These are phyloP conservation scores for Spisula subtruncata DNA, from an alignment of 2,888 invertebrate genomes.

Conservation along the genomic window DNA sequence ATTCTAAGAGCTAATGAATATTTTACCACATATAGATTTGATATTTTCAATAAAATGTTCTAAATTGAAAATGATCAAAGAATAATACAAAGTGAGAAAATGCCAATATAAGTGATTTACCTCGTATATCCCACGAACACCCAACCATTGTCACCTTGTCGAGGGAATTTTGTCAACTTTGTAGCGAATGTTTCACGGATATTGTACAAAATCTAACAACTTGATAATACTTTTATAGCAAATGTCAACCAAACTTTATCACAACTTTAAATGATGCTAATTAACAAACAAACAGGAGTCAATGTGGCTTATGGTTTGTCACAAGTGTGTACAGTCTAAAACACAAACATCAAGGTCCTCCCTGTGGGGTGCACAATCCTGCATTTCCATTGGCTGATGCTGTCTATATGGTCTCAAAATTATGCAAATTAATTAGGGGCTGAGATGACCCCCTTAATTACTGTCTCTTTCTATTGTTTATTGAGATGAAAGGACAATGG, in stretches of 20 bases:
- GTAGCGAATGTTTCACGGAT: neutral
- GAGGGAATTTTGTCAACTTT: neutral
- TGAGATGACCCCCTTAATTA: constrained; percentile 4
- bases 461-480: neutral
- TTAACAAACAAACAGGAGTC: constrained; percentile 8
- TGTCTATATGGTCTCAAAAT: neutral
- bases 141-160: constrained; percentile 36
- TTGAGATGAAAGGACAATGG: neutral
- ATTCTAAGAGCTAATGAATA: too few relatives aligned
- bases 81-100: neutral
- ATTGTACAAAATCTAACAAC: neutral
- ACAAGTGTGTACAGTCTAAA: constrained; percentile 22
- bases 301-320: constrained; percentile 45
- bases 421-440: constrained; percentile 28
- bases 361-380: neutral
- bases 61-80: neutral
- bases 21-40: neutral
- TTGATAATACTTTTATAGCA: neutral
- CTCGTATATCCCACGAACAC: constrained; percentile 17
- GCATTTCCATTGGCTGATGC: constrained; percentile 11
- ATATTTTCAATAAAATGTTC: neutral
- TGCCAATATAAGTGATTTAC: constrained; percentile 11
- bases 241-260: constrained; percentile 50
- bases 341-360: neutral
- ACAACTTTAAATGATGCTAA: constrained; percentile 41